Evolutionary conservation across 2,888 invertebrate genomes (phyloP), one percentile per base, ranked within the genome.

Genomic region (Eristalis intricaria): DNA sequence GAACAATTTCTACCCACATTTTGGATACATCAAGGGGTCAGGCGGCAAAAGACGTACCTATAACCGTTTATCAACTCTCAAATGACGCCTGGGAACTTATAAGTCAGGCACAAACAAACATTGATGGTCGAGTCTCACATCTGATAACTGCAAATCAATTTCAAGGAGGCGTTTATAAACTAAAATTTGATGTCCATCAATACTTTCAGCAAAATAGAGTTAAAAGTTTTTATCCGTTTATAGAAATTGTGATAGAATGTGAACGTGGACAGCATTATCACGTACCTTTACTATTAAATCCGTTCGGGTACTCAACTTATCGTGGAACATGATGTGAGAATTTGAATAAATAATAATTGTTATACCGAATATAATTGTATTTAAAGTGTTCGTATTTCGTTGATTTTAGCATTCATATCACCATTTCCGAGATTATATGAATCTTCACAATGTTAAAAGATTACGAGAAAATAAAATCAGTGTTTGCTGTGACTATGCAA

Each of bases 231-330:
- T 97, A 96, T 92, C 97, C 97, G 0, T 96, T 95, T 91, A 95
- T 97, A 76, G 97, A 97, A 94, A 95, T 97, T 87, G 95, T 95
- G 3, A 96, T 97, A 91, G 95, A 96, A 88, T 95, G 95, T 64
- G 94, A 94, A 35, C 93, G 94, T 78, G 94, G 94, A 4, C 94
- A 95, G 76, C 95, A 96, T 90, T 96, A 96, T 92, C 96, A 97
- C 92, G 95, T 97, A 80, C 97, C 97, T 0, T 92, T 97, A 65
- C 93, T 97, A 26, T 92, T 97, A 26, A 96, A 95, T 90, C 96
- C 97, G 0, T 97, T 94, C 92, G 96, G 97, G 22, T 97, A 96
- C 90, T 95, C 96, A 0, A 97, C 97, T 0, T 97, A 97, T 91
- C 94, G 96, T 90, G 97, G 96, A 76, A 94, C 94, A 89, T 95